Percentiles rank a stretch among this genome's conserved stretches.
These are phyloP conservation scores for Echeneis naucrates DNA, from an alignment of 2,797 vertebrate genomes.

Conservation along the genomic window DNA sequence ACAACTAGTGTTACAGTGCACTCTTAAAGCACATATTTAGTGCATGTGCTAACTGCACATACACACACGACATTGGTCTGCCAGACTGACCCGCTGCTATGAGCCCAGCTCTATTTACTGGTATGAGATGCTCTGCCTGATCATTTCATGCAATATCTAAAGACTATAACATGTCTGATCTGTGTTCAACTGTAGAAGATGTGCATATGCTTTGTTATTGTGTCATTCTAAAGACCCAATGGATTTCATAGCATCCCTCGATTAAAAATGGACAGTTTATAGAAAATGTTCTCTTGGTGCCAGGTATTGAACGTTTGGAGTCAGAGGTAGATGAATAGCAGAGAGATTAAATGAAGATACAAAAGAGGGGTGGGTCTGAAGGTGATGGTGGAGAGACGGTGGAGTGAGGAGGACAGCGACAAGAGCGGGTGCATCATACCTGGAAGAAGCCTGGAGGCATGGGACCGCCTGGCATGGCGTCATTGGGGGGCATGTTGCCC, in stretches of 20 bases:
- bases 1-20: neutral
- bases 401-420: neutral
- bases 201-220: no score
- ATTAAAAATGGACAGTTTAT: neutral
- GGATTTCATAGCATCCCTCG: neutral
- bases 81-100: neutral
- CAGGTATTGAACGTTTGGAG: neutral
- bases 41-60: neutral
- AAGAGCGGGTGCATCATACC: slow-evolving; percentile 78
- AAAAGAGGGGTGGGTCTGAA: no score
- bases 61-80: neutral
- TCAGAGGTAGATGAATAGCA: slow-evolving; percentile 10
- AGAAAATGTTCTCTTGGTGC: neutral
- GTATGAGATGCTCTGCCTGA: neutral
- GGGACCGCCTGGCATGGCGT: slow-evolving; percentile 89
- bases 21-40: neutral
- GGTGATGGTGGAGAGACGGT: slow-evolving; percentile 8
- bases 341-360: neutral
- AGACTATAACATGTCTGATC: neutral
- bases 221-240: neutral
- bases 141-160: neutral
- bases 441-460: slow-evolving; percentile 95
- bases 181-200: neutral
- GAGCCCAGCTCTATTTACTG: neutral
- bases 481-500: slow-evolving; percentile 91